A percentile compares a stretch with the other conserved stretches of the same genome.
These are phyloP conservation scores for Anseranas semipalmata DNA, from an alignment of 2,113 vertebrate species.

Conservation along the genomic window DNA sequence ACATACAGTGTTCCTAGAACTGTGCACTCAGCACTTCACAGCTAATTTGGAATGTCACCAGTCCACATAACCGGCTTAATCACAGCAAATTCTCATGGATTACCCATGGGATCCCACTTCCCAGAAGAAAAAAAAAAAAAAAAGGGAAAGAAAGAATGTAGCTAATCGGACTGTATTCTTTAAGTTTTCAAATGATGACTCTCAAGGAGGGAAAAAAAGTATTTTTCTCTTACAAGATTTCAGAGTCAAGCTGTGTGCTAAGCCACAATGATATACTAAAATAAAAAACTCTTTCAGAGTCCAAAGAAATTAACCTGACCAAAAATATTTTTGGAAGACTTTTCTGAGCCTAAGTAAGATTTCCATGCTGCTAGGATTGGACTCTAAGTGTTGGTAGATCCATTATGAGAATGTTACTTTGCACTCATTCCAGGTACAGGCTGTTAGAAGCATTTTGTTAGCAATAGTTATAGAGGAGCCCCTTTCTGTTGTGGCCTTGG, in stretches of 20 bases:
- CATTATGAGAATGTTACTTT: neutral
- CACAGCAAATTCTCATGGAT: neutral
- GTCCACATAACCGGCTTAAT: neutral
- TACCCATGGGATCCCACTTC: neutral
- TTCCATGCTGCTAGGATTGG: neutral
- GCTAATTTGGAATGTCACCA: neutral
- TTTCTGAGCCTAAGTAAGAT: neutral
- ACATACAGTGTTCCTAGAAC: neutral
- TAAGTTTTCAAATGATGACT: neutral
- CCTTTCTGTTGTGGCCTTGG: slow-evolving; percentile 44
- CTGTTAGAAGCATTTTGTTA: neutral
- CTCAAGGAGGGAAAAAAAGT: neutral
- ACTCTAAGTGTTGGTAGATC: neutral
- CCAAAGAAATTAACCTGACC: neutral
- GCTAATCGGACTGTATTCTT: neutral
- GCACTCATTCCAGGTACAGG: neutral
- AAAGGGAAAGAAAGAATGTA: neutral
- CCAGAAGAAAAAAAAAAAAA: too few relatives aligned
- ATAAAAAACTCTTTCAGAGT: slow-evolving; percentile 30
- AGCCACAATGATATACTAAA: slow-evolving; percentile 6
- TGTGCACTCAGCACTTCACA: neutral
- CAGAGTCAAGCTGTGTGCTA: slow-evolving; percentile 20
- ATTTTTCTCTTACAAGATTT: slow-evolving; percentile 14
- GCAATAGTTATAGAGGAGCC: neutral
- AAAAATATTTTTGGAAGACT: slow-evolving; percentile 38